Base-by-base conservation (phyloP, 2,113 vertebrate genomes). In the Manacus vitellinus region DNA sequence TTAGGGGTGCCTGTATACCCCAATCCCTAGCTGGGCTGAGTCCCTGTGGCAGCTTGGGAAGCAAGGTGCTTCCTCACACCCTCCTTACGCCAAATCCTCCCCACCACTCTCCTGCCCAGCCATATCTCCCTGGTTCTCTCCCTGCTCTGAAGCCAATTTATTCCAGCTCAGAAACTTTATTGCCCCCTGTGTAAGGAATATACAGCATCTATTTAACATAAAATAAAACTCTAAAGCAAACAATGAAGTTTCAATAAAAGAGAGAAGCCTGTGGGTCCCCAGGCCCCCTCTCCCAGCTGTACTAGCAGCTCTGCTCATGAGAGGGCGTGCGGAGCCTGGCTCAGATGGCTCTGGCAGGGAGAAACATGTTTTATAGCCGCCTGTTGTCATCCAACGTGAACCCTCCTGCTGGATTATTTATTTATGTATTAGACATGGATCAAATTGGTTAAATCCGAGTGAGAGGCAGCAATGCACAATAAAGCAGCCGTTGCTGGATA, bases 351-450 rank as follows among this genome's bases (percentile, higher is more conserved):
- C 73, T 14, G 4, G 76, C 9, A 5, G 66, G 75, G 78, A 81
- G 85, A 91, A 95, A 88, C 25, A 80, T 89, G 91, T 67, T 97
- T 97, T 95, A 96, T 85, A 93, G 95, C 92, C 1, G 94, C 82
- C 71, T 92, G 72, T 95, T 97, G 95, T 97, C 94, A 96, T 94
- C 95, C 86, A 92, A 25, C 28, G 14, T 86, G 94, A 94, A 86
- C 94, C 62, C 73, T 96, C 92, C 92, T 87, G 89, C 97, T 85
- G 79, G 96, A 97, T 97, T 97, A 97, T 97, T 97, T 97, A 97
- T 97, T 97, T 97, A 97, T 96, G 96, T 91, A 94, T 97, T 94
- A 97, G 97, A 95, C 95, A 95, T 82, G 95, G 96, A 96, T 96
- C 93, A 95, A 94, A 96, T 93, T 96, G 97, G 96, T 97, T 95